Base-by-base conservation (phyloP, 2,113 vertebrate genomes). In the Brachyhypopomus gauderio region DNA sequence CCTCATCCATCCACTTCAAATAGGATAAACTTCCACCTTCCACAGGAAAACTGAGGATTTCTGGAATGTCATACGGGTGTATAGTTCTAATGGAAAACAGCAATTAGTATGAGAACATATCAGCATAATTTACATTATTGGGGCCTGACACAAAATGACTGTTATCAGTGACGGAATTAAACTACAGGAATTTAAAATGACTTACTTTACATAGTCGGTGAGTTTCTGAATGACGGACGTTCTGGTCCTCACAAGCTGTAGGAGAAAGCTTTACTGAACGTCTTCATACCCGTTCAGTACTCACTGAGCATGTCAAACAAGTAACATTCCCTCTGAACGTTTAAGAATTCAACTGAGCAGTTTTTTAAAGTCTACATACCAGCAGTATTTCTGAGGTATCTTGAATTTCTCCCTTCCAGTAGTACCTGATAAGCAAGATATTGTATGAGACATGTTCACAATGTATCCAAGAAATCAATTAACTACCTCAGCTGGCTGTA, bases 391-490 rank as follows among this genome's bases (percentile, higher is more conserved):
- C 95, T 63, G 90, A 93, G 14, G 94, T 82, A 84, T 96, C 95
- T 81, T 95, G 94, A 81, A 96, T 91, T 74, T 96, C 92, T 20
- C 94, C 95, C 85, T 96, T 96, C 96, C 95, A 98, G 41, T 95
- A 94, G 87, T 94, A 97, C 87, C 96, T 97, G 7, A 75, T 66
- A 34, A 70, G 48, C 1, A 78, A 7, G 66, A 76, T n/a, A 69
- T 17, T 66, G 62, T 0, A 45, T 52, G 45, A 52, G 3, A 52
- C 45, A 52, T 52, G 41, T 41, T 52, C 3, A 11, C 45, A 52
- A 14, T 52, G 45, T 52, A 2, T 52, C 45, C 45, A 52, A 52
- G 45, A 14, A 52, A 52, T 52, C 45, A 52, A 14, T 52, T 52
- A 12, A 14, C 8, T 52, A 52, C 45, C 9, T 8, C 45, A 52